A percentile compares a stretch with the other conserved stretches of the same genome.
Conservation (phyloP, 2,888 invertebrate genomes). For the Drosophila lutescens region DNA sequence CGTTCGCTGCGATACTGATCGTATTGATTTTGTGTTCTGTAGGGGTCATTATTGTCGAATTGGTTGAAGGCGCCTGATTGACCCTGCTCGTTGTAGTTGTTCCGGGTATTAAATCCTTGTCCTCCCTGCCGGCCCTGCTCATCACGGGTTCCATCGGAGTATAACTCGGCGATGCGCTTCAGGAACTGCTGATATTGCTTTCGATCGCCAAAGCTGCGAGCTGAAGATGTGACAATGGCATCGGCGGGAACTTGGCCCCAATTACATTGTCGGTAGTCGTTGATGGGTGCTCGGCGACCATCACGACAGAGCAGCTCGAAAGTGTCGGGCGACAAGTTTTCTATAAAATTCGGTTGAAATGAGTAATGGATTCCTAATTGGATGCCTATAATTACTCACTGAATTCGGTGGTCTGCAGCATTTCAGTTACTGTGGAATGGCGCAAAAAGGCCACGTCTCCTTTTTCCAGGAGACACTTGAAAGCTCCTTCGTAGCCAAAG, state of each 20-base stretch:
- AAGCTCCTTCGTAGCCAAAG: conserved; percentile 96
- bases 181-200: conserved; percentile 88
- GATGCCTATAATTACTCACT: conserved; percentile 83
- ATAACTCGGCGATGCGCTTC: conserved; percentile 87
- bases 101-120: conserved; percentile 52
- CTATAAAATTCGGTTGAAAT: conserved; percentile 81
- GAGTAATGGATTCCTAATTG: neutral
- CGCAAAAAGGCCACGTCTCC: conserved; percentile 97
- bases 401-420: conserved; percentile 87
- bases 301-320: conserved; percentile 94
- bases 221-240: conserved; percentile 94
- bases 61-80: conserved; percentile 56
- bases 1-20: conserved; percentile 76
- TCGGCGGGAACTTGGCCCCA: conserved; percentile 95
- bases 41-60: conserved; percentile 51
- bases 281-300: conserved; percentile 88
- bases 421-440: conserved; percentile 92
- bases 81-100: conserved; percentile 67
- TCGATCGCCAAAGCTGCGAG: conserved; percentile 85
- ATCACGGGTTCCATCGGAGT: conserved; percentile 80
- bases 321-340: conserved; percentile 87
- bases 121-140: conserved; percentile 58
- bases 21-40: conserved; percentile 59
- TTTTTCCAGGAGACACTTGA: conserved; percentile 91
- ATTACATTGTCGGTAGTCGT: conserved; percentile 90